These are phyloP conservation scores for Campaea margaritaria DNA, from an alignment of 2,888 invertebrate species.

Conservation along the genomic window DNA sequence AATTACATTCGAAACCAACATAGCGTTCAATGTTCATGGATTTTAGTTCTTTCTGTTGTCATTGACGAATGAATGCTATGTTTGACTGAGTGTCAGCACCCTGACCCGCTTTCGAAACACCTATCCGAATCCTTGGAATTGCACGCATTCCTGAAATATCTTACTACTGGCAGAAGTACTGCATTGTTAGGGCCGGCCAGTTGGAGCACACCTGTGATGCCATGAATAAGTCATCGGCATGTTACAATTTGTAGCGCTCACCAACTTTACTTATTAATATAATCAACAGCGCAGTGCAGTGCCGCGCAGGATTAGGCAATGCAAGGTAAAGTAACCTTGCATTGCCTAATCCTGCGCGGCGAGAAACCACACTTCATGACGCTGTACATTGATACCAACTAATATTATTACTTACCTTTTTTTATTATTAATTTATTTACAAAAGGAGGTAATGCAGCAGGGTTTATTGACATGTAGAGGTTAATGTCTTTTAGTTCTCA, in stretches of 20 bases:
- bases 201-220: conserved; percentile 13
- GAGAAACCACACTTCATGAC: too few species aligned
- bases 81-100: conserved; percentile 6
- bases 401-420: too few species aligned
- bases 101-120: conserved; percentile 19
- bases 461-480: too few species aligned
- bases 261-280: too few species aligned
- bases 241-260: background rate
- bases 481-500: too few species aligned
- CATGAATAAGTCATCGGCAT: conserved; percentile 14
- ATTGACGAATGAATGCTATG: conserved; percentile 6
- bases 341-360: too few species aligned
- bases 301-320: too few species aligned
- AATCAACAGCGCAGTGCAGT: too few species aligned
- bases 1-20: background rate
- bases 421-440: too few species aligned
- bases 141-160: conserved; percentile 15
- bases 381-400: too few species aligned
- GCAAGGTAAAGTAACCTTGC: too few species aligned
- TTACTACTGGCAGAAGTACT: background rate
- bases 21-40: background rate
- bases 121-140: conserved; percentile 23
- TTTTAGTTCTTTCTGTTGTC: conserved; percentile 12
- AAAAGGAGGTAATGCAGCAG: too few species aligned
- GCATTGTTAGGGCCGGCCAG: conserved; percentile 6